phyloP scores from a whole-genome alignment of 2,888 invertebrate genomes.

The Oligia strigilis region DNA sequence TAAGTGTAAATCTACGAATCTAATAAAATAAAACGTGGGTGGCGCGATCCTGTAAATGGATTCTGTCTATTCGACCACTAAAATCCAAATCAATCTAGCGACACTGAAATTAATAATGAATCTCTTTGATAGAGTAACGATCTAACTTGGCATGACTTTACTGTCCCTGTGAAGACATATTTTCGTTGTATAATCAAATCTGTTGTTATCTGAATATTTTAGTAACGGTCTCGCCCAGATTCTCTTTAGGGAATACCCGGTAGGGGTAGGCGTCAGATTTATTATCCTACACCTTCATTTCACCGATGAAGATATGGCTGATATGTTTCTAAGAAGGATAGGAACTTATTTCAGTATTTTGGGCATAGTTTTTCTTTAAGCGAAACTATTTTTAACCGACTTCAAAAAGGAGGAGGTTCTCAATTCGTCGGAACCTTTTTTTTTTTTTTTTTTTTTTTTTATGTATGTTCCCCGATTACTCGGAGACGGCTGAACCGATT shows the following conservation, averaged over 20 bases:
- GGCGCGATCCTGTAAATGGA: slow-evolving; percentile 18
- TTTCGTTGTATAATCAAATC: not conserved
- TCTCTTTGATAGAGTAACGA: slow-evolving; percentile 30
- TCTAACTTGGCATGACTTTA: slow-evolving; percentile 28
- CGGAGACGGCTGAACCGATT: too few species aligned
- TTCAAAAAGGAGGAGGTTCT: too few species aligned
- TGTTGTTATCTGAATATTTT: slow-evolving; percentile 35
- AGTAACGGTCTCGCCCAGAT: slow-evolving; percentile 20
- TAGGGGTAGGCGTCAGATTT: slow-evolving; percentile 31
- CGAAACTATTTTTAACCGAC: not conserved
- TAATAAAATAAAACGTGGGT: not conserved
- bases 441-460: too few species aligned
- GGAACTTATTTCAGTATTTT: slow-evolving; percentile 10
- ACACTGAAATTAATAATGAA: slow-evolving; percentile 35
- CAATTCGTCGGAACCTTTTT: too few species aligned
- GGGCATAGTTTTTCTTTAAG: not conserved
- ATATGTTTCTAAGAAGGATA: slow-evolving; percentile 12
- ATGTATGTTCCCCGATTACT: too few species aligned
- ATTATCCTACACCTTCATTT: slow-evolving; percentile 35
- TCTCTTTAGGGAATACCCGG: slow-evolving; percentile 27
- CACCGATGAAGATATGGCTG: slow-evolving; percentile 26
- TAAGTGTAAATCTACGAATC: not conserved
- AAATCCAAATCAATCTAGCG: slow-evolving; percentile 47
- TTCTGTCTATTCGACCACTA: slow-evolving; percentile 11
- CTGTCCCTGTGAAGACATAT: slow-evolving; percentile 20